Conservation (phyloP, 2,888 invertebrate species). For the Lysandra coridon region DNA sequence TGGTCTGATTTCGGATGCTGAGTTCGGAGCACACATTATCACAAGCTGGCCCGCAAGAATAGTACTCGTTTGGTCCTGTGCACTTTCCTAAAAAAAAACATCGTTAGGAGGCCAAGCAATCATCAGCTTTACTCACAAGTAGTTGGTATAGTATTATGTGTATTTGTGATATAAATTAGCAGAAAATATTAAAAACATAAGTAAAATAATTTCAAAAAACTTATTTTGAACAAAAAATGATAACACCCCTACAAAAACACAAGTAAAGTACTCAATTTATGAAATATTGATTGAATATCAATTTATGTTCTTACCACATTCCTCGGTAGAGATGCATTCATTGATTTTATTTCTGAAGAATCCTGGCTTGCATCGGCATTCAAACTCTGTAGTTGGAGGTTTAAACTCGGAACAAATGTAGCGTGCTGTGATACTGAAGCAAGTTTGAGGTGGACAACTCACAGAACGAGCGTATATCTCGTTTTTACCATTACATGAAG, state of each 20-base stretch:
- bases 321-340: constrained; percentile 31
- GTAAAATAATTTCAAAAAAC: not conserved
- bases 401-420: not conserved
- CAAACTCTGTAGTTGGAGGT: not conserved
- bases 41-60: constrained; percentile 33
- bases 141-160: too few species aligned
- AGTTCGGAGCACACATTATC: constrained; percentile 34
- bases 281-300: not conserved
- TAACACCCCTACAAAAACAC: not conserved
- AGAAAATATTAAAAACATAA: not conserved
- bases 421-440: not conserved
- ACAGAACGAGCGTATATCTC: constrained; percentile 9
- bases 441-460: not conserved
- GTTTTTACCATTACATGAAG: not conserved
- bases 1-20: constrained; percentile 33
- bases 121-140: too few species aligned
- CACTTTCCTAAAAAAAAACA: constrained; percentile 34
- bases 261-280: not conserved
- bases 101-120: too few species aligned
- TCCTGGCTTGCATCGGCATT: constrained; percentile 41
- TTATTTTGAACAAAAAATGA: not conserved
- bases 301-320: constrained; percentile 27
- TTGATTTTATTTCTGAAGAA: constrained; percentile 27
- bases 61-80: constrained; percentile 35
- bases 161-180: not conserved